Conservation (phyloP, 2,888 invertebrate species). For the Coelinius sp. region DNA sequence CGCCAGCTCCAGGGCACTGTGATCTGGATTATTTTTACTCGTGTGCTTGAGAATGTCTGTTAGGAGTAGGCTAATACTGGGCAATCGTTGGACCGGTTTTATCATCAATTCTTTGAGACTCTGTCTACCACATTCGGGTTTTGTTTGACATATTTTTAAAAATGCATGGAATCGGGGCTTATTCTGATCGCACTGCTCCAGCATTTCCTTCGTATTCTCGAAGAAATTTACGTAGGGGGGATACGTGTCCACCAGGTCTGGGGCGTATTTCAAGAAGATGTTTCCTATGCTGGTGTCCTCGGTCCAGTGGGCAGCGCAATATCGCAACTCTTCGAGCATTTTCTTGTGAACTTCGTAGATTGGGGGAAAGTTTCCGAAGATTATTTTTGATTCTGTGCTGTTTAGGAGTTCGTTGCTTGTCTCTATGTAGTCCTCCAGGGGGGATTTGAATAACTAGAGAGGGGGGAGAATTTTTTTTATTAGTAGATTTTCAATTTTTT, state of each 20-base stretch:
- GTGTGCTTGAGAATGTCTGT: conserved; percentile 96
- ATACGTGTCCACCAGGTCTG: conserved; percentile 93
- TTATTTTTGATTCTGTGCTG: conserved; percentile 92
- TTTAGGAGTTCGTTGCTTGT: conserved; percentile 81
- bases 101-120: conserved; percentile 96
- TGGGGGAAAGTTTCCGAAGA: conserved; percentile 95
- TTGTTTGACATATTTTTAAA: conserved; percentile 93
- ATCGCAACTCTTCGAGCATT: conserved; percentile 76
- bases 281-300: conserved; percentile 91
- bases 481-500: background rate
- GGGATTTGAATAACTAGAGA: conserved; percentile 96
- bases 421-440: conserved; percentile 86
- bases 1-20: conserved; percentile 86
- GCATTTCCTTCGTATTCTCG: conserved; percentile 95
- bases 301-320: conserved; percentile 82
- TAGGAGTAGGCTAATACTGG: conserved; percentile 94
- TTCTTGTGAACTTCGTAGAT: conserved; percentile 94
- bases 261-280: conserved; percentile 89
- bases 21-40: conserved; percentile 88
- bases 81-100: conserved; percentile 96
- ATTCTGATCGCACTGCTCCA: conserved; percentile 90
- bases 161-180: conserved; percentile 99
- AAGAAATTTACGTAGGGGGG: conserved; percentile 99
- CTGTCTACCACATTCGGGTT: conserved; percentile 96
- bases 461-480: background rate